Evolutionary conservation across 2,797 vertebrate genomes (phyloP), one percentile per base, ranked within the genome.

Genomic region (Propithecus deckenii): DNA sequence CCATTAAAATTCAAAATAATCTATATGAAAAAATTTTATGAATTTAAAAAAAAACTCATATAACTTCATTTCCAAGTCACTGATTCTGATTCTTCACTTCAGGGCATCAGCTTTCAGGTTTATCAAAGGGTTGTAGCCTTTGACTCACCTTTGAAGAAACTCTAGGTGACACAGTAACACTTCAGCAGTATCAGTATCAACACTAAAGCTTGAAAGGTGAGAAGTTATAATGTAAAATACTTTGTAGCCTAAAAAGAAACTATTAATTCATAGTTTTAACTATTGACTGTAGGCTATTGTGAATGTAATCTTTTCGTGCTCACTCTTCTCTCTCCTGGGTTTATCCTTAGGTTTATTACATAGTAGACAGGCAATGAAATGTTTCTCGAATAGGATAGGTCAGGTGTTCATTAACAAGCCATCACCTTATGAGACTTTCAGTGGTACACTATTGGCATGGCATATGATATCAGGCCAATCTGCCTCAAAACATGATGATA

Each of bases 101-200:
- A 91, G 92, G 93, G 87, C 12, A 41, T 41, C 7, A 89, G 28
- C 95, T 97, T 96, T 94, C 90, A 97, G 85, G 43, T 92, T 97
- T 83, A 95, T 98, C 93, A 95, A 97, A 97, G 88, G 46, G 57
- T 9, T 22, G 4, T 20, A 80, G 87, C 38, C 57, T 95, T 96
- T 83, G 76, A 88, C 55, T 84, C 63, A 75, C 50, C 85, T 97
- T 97, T 97, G 94, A 98, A 95, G 92, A 89, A 74, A 92, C 35
- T 81, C 15, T 30, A 79, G 38, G 76, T 48, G 91, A 81, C 61
- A 0, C 52, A n/a, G 57, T 55, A 92, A 59, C 11, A 59, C 41
- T 80, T 57, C 75, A 10, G 86, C 48, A 32, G 41, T 61, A 10
- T 87, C 55, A 32, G 46, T 61, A 35, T 95, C 78, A 84, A 63